These are phyloP conservation scores for Micronycteris hirsuta DNA, from an alignment of 2,113 vertebrate species.

Conservation along the genomic window DNA sequence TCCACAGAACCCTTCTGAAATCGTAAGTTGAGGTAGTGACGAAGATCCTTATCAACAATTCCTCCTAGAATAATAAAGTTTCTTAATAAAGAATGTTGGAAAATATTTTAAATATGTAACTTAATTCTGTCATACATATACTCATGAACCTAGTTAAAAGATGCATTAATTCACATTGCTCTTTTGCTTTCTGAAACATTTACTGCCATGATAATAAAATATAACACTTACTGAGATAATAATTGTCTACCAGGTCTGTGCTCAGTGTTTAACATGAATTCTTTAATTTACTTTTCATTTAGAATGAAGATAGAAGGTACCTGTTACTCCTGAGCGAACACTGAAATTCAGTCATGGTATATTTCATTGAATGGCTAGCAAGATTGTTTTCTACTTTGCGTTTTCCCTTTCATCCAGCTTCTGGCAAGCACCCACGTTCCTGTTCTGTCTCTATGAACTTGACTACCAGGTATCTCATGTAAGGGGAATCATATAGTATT, in stretches of 20 bases:
- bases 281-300: neutral
- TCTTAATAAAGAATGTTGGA: slow-evolving; percentile 40
- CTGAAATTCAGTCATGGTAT: neutral
- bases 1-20: slow-evolving; percentile 99
- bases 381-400: neutral
- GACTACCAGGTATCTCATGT: neutral
- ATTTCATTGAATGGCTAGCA: neutral
- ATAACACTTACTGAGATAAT: neutral
- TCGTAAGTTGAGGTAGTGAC: slow-evolving; percentile 98
- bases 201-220: neutral
- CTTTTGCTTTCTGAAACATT: neutral
- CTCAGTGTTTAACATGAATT: neutral
- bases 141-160: neutral
- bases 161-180: neutral
- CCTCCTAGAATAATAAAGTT: slow-evolving; percentile 86
- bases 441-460: neutral
- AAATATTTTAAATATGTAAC: neutral
- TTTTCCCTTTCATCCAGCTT: neutral
- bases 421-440: neutral
- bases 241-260: neutral
- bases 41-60: slow-evolving; percentile 97
- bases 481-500: neutral
- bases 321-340: neutral
- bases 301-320: neutral
- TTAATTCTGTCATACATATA: neutral